Evolutionary conservation across 2,888 invertebrate species (phyloP).

Genomic region (Drosophila rubida): DNA sequence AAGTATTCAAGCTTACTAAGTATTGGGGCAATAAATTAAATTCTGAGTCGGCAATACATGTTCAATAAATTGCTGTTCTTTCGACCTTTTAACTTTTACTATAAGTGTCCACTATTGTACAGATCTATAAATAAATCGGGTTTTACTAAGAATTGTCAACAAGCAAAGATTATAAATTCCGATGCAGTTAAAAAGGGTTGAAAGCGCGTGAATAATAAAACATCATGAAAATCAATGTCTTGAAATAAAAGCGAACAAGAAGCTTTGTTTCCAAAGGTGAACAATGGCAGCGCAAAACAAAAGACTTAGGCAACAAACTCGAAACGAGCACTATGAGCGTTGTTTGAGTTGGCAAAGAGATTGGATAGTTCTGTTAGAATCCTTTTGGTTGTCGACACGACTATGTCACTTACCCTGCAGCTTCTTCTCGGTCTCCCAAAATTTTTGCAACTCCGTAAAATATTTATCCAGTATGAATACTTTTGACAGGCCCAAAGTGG

Average conservation of each 20-base stretch:
- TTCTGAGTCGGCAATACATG: no score
- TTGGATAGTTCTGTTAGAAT: not conserved
- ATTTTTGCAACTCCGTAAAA: constrained; percentile 97
- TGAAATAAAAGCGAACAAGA: constrained; percentile 12
- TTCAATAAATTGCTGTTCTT: not conserved
- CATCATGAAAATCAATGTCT: constrained; percentile 14
- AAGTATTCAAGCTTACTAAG: no score
- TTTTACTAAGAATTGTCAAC: not conserved
- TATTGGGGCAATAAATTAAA: no score
- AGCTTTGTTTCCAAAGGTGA: constrained; percentile 2
- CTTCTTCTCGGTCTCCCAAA: constrained; percentile 98
- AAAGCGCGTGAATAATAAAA: constrained; percentile 10
- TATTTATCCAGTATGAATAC: constrained; percentile 99
- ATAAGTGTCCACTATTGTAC: not conserved
- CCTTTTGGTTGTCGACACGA: not conserved
- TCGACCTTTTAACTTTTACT: not conserved
- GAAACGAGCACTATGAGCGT: not conserved
- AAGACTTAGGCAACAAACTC: constrained; percentile 66
- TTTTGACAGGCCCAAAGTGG: constrained; percentile 97
- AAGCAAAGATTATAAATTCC: constrained; percentile 1
- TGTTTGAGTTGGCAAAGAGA: not conserved
- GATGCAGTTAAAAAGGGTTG: constrained; percentile 19
- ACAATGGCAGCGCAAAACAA: constrained; percentile 37
- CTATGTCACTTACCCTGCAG: constrained; percentile 91
- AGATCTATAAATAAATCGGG: not conserved